Conservation (phyloP, 2,888 invertebrate species). For the Ischnus inquisitorius region DNA sequence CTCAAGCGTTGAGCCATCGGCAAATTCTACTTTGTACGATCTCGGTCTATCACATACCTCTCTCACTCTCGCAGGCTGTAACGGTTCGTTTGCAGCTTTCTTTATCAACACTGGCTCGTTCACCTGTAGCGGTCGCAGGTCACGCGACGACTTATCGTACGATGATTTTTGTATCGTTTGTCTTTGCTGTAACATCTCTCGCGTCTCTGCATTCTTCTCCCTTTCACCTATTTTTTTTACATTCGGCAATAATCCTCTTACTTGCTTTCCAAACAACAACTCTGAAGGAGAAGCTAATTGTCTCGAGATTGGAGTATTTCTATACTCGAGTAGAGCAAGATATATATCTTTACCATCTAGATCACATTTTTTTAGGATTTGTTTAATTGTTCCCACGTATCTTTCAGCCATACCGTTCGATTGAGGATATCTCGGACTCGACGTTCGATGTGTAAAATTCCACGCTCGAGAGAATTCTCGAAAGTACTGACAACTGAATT, state of each 20-base stretch:
- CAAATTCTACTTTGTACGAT: not conserved
- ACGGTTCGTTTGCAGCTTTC: not conserved
- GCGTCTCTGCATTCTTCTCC: not conserved
- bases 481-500: constrained; percentile 59
- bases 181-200: no score
- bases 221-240: no score
- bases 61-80: not conserved
- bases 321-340: not conserved
- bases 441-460: constrained; percentile 65
- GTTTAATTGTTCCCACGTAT: constrained; percentile 39
- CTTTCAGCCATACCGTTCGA: not conserved
- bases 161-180: not conserved
- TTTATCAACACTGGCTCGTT: not conserved
- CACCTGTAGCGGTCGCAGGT: not conserved
- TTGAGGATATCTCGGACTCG: not conserved
- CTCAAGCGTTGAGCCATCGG: not conserved
- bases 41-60: not conserved
- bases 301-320: constrained; percentile 5
- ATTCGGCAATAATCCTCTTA: constrained; percentile 54
- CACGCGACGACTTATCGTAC: not conserved
- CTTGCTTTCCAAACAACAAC: constrained; percentile 44
- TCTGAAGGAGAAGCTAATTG: constrained; percentile 47
- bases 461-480: constrained; percentile 55
- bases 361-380: constrained; percentile 51
- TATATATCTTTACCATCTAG: constrained; percentile 62